Base-by-base conservation (phyloP, 2,888 invertebrate genomes). In the Ornithoptera priamus region DNA sequence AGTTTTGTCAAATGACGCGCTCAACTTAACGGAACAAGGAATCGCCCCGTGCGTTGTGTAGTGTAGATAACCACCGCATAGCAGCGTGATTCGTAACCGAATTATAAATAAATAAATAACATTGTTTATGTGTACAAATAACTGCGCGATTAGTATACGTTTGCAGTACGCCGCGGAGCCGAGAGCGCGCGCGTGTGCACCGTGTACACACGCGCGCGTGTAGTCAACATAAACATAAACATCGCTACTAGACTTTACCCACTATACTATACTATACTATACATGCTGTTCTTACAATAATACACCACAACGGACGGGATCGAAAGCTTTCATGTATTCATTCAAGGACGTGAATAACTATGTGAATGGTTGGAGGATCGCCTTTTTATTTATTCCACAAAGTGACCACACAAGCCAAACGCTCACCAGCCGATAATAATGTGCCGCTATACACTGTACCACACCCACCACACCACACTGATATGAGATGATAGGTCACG, bases 81-180 rank as follows among this genome's bases (percentile, higher is more conserved):
- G 56, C 39, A 20, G 60, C 50, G 53, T 42, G 62, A 42, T 67
- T 71, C 71, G 71, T 71, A 72, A 75, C 71, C 71, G 72, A 70
- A 71, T 71, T 70, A 67, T 42, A 61, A 60, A 65, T 65, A 69
- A 67, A 68, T 67, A 70, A 68, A 68, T 67, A 76, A 74, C 72
- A 75, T 75, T 74, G 70, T 76, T 69, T 77, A 74, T 77, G 80
- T 80, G 70, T 74, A 80, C 78, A 76, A 80, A 81, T 80, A 74
- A 66, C 76, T 76, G 64, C 63, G 30, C 59, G 68, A 74, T 80
- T 77, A 78, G 75, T 79, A 74, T 74, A 74, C 72, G 65, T 61
- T 69, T 61, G 60, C 59, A 57, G 67, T 66, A 36, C 72, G 70
- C 67, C 67, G 30, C 30, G 30, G 30, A 68, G 71, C 67, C 71